phyloP scores from a whole-genome alignment of 2,888 invertebrate species.

The Oscheius sp. region DNA sequence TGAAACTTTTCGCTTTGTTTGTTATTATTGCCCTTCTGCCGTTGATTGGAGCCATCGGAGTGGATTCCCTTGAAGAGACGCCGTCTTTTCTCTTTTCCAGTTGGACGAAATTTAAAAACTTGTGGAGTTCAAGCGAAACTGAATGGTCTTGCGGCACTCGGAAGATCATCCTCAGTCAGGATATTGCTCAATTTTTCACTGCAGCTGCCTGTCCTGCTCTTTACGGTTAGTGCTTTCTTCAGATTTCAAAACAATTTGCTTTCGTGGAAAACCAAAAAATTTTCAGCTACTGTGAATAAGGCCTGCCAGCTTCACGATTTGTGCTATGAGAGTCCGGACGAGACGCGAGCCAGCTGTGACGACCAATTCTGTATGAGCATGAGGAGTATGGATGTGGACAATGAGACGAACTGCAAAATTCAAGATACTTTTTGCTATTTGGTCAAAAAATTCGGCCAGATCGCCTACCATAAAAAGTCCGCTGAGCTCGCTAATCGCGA shows the following conservation, averaged over 20 bases:
- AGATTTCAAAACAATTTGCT: too few species aligned
- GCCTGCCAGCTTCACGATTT: neutral
- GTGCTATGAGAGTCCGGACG: neutral
- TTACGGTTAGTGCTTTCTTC: too few species aligned
- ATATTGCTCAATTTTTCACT: neutral
- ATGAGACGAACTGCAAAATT: neutral
- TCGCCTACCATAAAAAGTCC: neutral
- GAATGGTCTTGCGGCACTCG: neutral
- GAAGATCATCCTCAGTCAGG: neutral
- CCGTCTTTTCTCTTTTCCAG: neutral
- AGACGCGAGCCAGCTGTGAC: neutral
- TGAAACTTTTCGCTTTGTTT: neutral
- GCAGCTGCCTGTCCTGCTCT: neutral
- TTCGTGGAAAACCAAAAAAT: too few species aligned
- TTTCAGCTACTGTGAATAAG: neutral
- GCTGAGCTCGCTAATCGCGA: too few species aligned
- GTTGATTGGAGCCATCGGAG: neutral
- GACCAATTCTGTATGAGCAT: neutral
- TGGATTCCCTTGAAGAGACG: neutral
- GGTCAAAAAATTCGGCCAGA: slow-evolving; percentile 11
- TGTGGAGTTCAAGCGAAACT: neutral
- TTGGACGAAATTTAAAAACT: neutral
- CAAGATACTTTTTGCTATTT: slow-evolving; percentile 3
- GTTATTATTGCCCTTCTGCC: neutral
- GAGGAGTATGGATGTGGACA: neutral